phyloP scores from a whole-genome alignment of 2,888 invertebrate species.

The Mythimna ferrago region DNA sequence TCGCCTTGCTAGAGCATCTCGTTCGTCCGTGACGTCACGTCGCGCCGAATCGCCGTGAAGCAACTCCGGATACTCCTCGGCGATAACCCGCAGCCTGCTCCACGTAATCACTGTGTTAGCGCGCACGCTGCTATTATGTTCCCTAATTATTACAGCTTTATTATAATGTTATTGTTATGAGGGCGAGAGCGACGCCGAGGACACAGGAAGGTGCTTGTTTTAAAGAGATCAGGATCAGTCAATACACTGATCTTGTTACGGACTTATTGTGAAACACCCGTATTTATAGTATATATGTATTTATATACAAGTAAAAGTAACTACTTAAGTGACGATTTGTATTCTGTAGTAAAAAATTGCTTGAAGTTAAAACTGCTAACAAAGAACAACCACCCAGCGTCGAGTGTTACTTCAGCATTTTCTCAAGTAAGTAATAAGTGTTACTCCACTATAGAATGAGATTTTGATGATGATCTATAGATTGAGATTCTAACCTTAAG shows the following conservation, averaged over 20 bases:
- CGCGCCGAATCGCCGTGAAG: background rate
- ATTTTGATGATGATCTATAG: too few relatives aligned
- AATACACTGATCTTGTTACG: background rate
- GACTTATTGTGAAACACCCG: background rate
- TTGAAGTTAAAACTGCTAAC: too few relatives aligned
- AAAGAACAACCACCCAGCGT: too few relatives aligned
- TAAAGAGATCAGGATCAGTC: too few relatives aligned
- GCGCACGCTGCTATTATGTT: constrained; percentile 10
- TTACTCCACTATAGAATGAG: too few relatives aligned
- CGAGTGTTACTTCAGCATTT: too few relatives aligned
- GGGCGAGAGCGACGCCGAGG: background rate
- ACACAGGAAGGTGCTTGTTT: background rate
- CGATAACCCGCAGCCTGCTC: constrained; percentile 19
- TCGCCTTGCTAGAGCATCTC: background rate
- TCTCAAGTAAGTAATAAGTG: too few relatives aligned
- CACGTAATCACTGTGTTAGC: constrained; percentile 22
- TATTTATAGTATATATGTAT: too few relatives aligned
- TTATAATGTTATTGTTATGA: constrained; percentile 18
- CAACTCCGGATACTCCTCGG: constrained; percentile 1
- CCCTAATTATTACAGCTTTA: constrained; percentile 32
- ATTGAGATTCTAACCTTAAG: too few relatives aligned
- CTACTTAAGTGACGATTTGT: too few relatives aligned
- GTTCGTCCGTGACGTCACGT: constrained; percentile 5
- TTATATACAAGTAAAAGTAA: too few relatives aligned
- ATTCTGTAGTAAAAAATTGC: too few relatives aligned